Base-by-base conservation (phyloP, 1,140 invertebrate species). In the Drepana arcuata region DNA sequence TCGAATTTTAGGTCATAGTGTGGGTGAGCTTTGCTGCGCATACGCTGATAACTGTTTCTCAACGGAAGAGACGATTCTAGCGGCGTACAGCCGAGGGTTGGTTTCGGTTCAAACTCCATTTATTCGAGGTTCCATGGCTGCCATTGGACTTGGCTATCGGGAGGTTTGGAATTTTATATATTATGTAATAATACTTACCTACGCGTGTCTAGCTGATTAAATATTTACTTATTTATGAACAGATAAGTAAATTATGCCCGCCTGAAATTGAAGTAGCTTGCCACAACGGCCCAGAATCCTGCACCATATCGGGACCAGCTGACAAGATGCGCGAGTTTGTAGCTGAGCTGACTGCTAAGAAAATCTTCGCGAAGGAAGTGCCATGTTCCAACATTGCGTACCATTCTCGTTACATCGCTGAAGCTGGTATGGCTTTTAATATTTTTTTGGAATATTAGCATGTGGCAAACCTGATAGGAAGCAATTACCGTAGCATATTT, bases 31-130 rank as follows among this genome's bases (percentile, higher is more conserved):
- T 23, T 93, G 92, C 2, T 95, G 93, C 74, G 92, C 90, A 15
- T 96, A 96, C 81, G 92, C 92, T 16, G 94, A 96, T 79, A 92
- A 91, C 2, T 90, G 89, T 32, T 81, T 95, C 15, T 93, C 92
- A 6, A 86, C 88, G 5, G 91, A 95, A 62, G 89, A 96, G 79
- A 92, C 92, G 69, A 88, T 96, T 25, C 56, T 94, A 14, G 84
- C 90, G 11, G 89, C 93, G n/a, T 96, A 95, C 73, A 94, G 89
- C 47, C 85, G 94, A 79, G 96, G 95, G 7, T 75, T 87, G 34
- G 94, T 92, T 10, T 93, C 94, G 16, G 69, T 91, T 21, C 92
- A 95, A 52, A 88, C 90, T 0, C 84, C 91, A 11, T 83, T 95
- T 37, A 86, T 90, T 9, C 66, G 56, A 2, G 93, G 93, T 7